Evolutionary conservation across 2,113 vertebrate genomes (phyloP).

Genomic region (Chaetura pelagica): DNA sequence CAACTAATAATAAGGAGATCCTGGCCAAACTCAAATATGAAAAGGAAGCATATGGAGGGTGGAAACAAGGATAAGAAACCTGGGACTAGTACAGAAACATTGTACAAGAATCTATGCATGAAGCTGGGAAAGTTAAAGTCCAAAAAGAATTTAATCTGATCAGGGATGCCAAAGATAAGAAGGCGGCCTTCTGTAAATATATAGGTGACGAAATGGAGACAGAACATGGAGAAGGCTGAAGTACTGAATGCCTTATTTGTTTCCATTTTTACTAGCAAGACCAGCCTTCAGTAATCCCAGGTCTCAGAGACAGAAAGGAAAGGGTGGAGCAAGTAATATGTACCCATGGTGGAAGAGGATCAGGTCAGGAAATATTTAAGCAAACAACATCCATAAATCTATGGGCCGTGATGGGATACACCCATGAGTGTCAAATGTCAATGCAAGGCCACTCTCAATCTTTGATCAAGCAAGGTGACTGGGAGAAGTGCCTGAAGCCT

Average conservation of each 20-base stretch:
- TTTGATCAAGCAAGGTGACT: neutral
- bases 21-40: neutral
- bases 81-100: neutral
- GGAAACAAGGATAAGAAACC: neutral
- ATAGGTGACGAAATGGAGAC: too few species aligned
- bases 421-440: neutral
- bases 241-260: neutral
- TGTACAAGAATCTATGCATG: neutral
- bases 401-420: neutral
- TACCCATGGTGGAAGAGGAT: neutral
- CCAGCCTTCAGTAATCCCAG: neutral
- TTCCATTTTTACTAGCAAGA: neutral
- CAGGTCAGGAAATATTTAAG: neutral
- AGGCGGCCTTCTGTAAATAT: neutral
- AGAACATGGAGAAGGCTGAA: neutral
- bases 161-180: neutral
- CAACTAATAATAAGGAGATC: neutral
- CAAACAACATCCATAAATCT: neutral
- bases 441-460: neutral
- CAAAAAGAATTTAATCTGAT: neutral
- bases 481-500: neutral
- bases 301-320: neutral
- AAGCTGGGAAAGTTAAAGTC: neutral
- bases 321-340: neutral
- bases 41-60: neutral